A percentile compares a stretch with the other conserved stretches of the same genome.
Conservation (phyloP, 2,113 vertebrate genomes). For the Urocynchramus pylzowi region DNA sequence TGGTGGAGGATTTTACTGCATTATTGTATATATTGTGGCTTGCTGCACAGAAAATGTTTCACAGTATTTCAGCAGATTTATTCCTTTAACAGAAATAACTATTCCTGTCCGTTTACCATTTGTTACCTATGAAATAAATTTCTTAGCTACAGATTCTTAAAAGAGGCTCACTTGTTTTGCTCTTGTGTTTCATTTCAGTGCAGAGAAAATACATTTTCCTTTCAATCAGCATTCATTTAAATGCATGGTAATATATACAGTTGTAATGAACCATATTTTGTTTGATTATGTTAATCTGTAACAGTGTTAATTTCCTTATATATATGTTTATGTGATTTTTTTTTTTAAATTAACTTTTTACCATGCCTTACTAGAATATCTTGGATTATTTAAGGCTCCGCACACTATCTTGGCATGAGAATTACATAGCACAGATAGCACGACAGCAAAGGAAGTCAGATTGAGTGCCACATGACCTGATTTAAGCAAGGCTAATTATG, state of each 20-base stretch:
- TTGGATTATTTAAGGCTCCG: slow-evolving; percentile 56
- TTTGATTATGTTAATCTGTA: slow-evolving; percentile 72
- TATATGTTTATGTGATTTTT: slow-evolving; percentile 68
- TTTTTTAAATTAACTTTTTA: slow-evolving; percentile 61
- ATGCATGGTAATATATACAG: slow-evolving; percentile 69
- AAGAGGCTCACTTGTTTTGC: slow-evolving; percentile 39
- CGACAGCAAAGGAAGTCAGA: slow-evolving; percentile 53
- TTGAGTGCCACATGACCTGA: slow-evolving; percentile 55
- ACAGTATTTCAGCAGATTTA: slow-evolving; percentile 49
- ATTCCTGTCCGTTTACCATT: slow-evolving; percentile 38
- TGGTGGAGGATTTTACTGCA: slow-evolving; percentile 73
- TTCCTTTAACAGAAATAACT: slow-evolving; percentile 58
- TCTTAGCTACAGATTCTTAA: slow-evolving; percentile 27
- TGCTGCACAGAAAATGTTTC: slow-evolving; percentile 66
- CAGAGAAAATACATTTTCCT: slow-evolving; percentile 42
- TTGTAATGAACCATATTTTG: slow-evolving; percentile 71
- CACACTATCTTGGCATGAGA: slow-evolving; percentile 43
- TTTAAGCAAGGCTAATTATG: slow-evolving; percentile 55
- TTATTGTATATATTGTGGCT: slow-evolving; percentile 73
- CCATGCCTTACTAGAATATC: slow-evolving; percentile 35
- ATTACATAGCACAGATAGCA: slow-evolving; percentile 43
- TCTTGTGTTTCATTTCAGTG: slow-evolving; percentile 27
- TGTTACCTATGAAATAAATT: slow-evolving; percentile 46
- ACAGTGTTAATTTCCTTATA: slow-evolving; percentile 72
- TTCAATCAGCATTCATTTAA: slow-evolving; percentile 60